Percentiles rank a stretch among this genome's conserved stretches.
phyloP scores from a whole-genome alignment of 30 jellyfish, hydroid and myxozoan species.

The Aurelia aurita region DNA sequence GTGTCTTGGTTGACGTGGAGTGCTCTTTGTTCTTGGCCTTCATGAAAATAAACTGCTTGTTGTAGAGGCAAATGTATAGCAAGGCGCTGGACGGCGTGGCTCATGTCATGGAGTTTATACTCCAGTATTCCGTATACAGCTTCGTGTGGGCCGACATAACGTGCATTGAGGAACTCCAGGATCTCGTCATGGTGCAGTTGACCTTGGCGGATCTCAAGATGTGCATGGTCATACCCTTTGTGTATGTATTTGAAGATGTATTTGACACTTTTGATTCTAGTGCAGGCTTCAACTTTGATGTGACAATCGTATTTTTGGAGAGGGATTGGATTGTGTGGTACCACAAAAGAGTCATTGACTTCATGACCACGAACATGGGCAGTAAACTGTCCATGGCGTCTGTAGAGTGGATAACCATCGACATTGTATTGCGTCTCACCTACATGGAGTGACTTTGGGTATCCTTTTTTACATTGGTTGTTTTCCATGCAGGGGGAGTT shows the following conservation, averaged over 20 bases:
- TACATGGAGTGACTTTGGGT: conserved; percentile 11
- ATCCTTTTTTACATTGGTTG: conserved; percentile 58
- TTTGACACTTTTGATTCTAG: conserved; percentile 57
- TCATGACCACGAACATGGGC: not conserved
- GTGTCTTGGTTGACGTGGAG: too few relatives aligned
- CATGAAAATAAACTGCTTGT: too few relatives aligned
- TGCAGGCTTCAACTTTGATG: conserved; percentile 69
- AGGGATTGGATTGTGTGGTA: conserved; percentile 53
- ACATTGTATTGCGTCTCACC: conserved; percentile 25
- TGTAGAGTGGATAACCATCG: conserved; percentile 71
- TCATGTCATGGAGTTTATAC: not conserved
- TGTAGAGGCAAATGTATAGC: too few relatives aligned
- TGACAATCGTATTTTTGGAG: conserved; percentile 59
- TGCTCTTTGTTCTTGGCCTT: too few relatives aligned
- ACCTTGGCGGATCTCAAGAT: not conserved
- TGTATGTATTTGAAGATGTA: conserved; percentile 73
- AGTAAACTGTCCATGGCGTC: conserved; percentile 37
- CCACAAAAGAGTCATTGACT: too few relatives aligned
- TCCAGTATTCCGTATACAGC: not conserved
- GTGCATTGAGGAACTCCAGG: conserved; percentile 3
- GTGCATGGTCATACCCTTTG: conserved; percentile 72
- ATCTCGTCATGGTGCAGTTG: not conserved
- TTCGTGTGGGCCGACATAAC: conserved; percentile 48
- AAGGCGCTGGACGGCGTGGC: conserved; percentile 53
- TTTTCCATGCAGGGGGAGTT: conserved; percentile 70